Evolutionary conservation across 2,113 vertebrate species (phyloP), one percentile per base, ranked within the genome.

Genomic region (Nymphicus hollandicus): DNA sequence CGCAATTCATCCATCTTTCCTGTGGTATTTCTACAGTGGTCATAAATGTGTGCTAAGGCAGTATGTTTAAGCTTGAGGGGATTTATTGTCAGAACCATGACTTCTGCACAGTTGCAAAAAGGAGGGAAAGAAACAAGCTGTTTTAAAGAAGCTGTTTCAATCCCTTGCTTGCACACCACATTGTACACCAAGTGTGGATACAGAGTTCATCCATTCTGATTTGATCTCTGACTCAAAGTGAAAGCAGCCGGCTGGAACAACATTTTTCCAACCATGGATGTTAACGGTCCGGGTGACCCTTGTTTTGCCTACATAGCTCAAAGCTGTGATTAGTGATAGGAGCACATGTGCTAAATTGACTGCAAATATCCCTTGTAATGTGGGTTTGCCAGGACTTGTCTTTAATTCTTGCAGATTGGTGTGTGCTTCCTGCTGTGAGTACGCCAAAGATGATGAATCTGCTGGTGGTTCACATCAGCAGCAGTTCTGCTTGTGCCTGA

Each of bases 251-350:
- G 31, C 86, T 94, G 86, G 46, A 84, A 49, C n/a, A 47, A 64
- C 43, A 5, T 82, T 96, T 92, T 90, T 80, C 70, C 52, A n/a
- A 0, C 71, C 66, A 70, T 31, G 81, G 79, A 47, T 94, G 69
- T 89, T 94, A 91, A 88, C 35, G 84, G 80, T 17, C 64, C 43
- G 78, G 13, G 61, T 96, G 85, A 93, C 72, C 82, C 58, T 91
- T 91, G 63, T 61, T 93, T 74, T 3, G 22, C 39, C 78, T n/a
- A 14, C 43, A 65, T 91, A 93, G 86, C 91, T 95, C 77, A 92
- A 91, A 96, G 91, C 83, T 86, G 89, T 89, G 86, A 80, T 95
- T 89, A 96, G 70, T 31, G 79, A 55, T 94, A 64, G 92, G 84
- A 94, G 28, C 74, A 47, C 91, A 90, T 82, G 58, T 61, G 41